Evolutionary conservation across 2,797 vertebrate species (phyloP).

Genomic region (Bovichtus variegatus): DNA sequence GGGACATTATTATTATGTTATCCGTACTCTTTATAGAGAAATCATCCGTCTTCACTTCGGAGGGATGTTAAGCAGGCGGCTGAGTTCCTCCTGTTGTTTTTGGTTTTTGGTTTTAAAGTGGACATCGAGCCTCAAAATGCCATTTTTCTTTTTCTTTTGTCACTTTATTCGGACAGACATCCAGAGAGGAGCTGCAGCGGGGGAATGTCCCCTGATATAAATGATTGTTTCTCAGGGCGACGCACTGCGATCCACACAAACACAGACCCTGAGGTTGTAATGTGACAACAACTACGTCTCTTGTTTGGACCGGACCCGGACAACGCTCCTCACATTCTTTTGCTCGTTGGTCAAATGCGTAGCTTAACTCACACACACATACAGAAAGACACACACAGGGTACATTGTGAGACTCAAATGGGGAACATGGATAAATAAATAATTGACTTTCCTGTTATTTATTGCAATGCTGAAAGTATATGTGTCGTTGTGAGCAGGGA

Average conservation of each 20-base stretch:
- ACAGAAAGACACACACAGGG: not conserved
- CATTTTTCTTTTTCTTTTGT: not conserved
- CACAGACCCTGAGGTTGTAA: constrained; percentile 32
- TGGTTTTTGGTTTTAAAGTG: not conserved
- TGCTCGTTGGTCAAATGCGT: constrained; percentile 29
- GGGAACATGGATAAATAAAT: not conserved
- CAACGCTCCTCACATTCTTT: constrained; percentile 47
- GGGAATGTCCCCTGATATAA: not conserved
- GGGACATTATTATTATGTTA: not conserved
- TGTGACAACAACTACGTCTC: constrained; percentile 30
- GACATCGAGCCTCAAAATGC: not conserved
- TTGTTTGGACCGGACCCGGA: constrained; percentile 45
- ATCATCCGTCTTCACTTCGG: not conserved
- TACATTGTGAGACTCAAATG: not conserved
- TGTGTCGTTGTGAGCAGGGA: not conserved
- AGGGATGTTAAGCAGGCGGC: not conserved
- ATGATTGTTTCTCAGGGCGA: constrained; percentile 4
- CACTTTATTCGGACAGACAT: not conserved
- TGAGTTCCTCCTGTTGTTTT: not conserved
- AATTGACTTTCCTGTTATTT: not conserved
- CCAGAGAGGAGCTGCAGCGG: not conserved
- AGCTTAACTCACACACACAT: not conserved
- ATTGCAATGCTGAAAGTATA: not conserved
- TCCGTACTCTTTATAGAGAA: not conserved
- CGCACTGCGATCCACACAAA: constrained; percentile 25